Evolutionary conservation across 2,797 vertebrate species (phyloP).

Genomic region (Lepidocolaptes lacrymiger): DNA sequence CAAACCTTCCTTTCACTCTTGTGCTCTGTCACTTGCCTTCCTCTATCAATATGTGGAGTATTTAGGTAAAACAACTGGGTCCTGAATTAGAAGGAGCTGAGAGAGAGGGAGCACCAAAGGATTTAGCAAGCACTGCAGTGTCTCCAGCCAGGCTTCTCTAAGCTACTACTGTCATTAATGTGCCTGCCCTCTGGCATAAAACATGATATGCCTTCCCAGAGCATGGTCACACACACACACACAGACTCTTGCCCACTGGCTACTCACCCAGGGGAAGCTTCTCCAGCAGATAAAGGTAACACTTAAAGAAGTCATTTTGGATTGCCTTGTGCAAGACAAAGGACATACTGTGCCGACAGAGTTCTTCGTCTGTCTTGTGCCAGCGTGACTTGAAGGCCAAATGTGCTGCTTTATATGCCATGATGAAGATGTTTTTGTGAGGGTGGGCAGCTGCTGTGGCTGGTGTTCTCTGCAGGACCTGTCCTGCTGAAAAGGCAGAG

Average conservation of each 20-base stretch:
- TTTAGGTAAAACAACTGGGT: background rate
- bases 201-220: background rate
- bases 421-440: background rate
- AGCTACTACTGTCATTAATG: background rate
- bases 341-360: conserved; percentile 94
- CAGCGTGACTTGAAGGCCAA: conserved; percentile 88
- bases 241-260: background rate
- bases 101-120: background rate
- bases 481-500: conserved; percentile 38
- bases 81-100: background rate
- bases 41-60: background rate
- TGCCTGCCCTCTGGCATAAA: background rate
- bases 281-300: conserved; percentile 93
- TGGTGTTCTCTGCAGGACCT: conserved; percentile 26
- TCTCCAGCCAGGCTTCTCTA: background rate
- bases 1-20: background rate
- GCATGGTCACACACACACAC: background rate
- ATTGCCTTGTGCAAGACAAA: conserved; percentile 89
- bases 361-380: conserved; percentile 86
- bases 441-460: conserved; percentile 11
- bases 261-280: conserved; percentile 91
- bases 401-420: conserved; percentile 86
- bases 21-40: background rate
- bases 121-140: background rate
- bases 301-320: conserved; percentile 92